Conservation (phyloP, 2,888 invertebrate species). For the Tetranychus truncatus region DNA sequence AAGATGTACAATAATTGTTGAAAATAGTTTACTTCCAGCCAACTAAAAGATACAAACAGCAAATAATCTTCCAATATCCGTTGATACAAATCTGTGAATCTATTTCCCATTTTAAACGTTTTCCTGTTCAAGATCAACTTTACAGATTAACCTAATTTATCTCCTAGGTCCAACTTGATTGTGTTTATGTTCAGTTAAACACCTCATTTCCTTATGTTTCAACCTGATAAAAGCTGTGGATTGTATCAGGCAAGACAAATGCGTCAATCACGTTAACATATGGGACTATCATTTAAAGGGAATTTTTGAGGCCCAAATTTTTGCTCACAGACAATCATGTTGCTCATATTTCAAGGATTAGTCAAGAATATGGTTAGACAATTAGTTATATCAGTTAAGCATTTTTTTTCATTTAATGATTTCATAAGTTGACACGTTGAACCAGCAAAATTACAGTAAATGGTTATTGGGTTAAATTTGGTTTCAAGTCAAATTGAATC, state of each 20-base stretch:
- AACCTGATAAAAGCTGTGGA: neutral
- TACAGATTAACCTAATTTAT: neutral
- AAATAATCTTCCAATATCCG: conserved; percentile 24
- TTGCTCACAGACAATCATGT: no score
- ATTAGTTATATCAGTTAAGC: neutral
- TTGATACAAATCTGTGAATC: neutral
- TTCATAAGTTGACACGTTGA: neutral
- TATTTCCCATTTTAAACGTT: neutral
- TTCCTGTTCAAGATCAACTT: neutral
- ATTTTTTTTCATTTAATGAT: neutral
- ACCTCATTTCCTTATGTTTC: neutral
- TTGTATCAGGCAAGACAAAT: no score
- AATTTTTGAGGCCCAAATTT: no score
- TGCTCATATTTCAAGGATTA: no score
- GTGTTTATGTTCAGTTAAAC: neutral
- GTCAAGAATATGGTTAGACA: no score
- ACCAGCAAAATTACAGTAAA: no score
- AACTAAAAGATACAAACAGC: neutral
- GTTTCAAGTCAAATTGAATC: no score
- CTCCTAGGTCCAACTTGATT: neutral
- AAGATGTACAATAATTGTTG: no score
- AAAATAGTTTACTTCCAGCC: no score
- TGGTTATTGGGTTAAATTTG: no score
- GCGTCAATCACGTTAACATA: no score
- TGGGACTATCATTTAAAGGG: no score